phyloP scores from a whole-genome alignment of 1,140 invertebrate genomes.

The Mamestra configurata region DNA sequence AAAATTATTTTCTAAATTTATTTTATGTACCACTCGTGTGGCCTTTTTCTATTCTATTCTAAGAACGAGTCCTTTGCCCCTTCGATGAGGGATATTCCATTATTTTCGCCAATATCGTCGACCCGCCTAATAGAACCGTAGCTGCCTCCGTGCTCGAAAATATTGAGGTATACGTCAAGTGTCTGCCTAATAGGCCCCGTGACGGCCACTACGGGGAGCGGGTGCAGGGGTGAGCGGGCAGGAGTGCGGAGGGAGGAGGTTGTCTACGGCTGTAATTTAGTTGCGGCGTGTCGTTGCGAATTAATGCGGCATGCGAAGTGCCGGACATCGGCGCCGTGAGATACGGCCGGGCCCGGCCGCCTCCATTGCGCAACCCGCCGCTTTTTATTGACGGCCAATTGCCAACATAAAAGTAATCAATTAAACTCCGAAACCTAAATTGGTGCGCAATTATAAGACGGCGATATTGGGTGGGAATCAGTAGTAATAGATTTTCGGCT shows the following conservation, averaged over 20 bases:
- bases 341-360: constrained; percentile 16
- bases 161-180: constrained; percentile 53
- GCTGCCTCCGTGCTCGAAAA: constrained; percentile 8
- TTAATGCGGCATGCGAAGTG: constrained; percentile 65
- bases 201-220: constrained; percentile 44
- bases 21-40: not conserved
- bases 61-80: not conserved
- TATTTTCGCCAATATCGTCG: not conserved
- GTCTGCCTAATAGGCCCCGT: constrained; percentile 63
- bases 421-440: not conserved
- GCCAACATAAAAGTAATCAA: not conserved
- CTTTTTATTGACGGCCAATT: constrained; percentile 20
- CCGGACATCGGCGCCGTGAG: constrained; percentile 44
- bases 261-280: constrained; percentile 63
- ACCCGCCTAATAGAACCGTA: constrained; percentile 3
- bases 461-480: not conserved
- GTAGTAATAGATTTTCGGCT: not conserved
- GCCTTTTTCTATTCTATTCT: not conserved
- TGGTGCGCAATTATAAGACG: not conserved
- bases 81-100: not conserved
- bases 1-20: not conserved
- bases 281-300: constrained; percentile 66
- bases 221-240: constrained; percentile 3
- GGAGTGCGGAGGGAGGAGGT: constrained; percentile 38
- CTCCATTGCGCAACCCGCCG: constrained; percentile 6